These are phyloP conservation scores for Drosophila dives DNA, from an alignment of 2,888 invertebrate genomes.

Conservation along the genomic window DNA sequence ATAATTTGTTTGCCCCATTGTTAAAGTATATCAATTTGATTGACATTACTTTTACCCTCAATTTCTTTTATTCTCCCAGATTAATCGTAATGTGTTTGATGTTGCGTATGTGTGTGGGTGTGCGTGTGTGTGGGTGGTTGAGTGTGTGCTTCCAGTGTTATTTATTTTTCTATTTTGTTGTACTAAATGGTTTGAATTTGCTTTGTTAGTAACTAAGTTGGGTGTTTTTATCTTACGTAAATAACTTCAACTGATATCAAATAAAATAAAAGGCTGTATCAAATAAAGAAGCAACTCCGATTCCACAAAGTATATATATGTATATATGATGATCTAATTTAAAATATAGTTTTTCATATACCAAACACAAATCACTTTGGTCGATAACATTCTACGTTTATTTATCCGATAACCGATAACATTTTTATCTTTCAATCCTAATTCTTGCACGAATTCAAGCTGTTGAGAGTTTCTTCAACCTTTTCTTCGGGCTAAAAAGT, in stretches of 20 bases:
- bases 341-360: background rate
- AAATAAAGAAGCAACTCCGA: background rate
- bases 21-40: constrained; percentile 34
- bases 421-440: background rate
- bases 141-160: background rate
- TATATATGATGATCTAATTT: background rate
- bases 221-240: background rate
- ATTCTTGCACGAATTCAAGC: background rate
- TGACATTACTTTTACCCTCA: constrained; percentile 24
- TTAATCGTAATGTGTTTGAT: background rate
- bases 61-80: constrained; percentile 21
- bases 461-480: background rate
- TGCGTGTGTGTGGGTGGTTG: background rate
- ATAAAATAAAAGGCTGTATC: background rate
- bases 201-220: background rate
- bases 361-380: background rate
- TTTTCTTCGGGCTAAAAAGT: background rate
- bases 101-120: background rate
- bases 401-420: background rate
- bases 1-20: constrained; percentile 32
- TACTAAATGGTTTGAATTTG: background rate
- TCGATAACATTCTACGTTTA: background rate
- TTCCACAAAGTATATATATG: background rate
- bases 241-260: background rate
- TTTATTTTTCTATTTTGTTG: background rate